Evolutionary conservation across 2,888 invertebrate genomes (phyloP).

Genomic region (Acheta domesticus): DNA sequence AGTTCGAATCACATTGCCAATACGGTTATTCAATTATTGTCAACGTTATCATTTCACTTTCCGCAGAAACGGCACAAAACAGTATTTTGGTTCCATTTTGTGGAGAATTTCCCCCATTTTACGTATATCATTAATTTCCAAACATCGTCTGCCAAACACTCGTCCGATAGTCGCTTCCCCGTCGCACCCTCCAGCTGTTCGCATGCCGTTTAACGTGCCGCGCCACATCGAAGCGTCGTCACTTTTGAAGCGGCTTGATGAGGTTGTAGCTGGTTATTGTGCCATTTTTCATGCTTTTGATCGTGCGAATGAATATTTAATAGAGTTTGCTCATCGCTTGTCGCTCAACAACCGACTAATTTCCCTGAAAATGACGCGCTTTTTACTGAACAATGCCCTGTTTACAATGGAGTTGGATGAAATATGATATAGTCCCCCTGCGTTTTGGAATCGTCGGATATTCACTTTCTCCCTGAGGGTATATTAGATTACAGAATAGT

Average conservation of each 20-base stretch:
- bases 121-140: too few relatives aligned
- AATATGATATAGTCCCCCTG: background rate
- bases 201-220: background rate
- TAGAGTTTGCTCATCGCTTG: background rate
- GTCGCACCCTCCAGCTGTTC: background rate
- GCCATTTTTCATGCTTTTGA: constrained; percentile 7
- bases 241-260: background rate
- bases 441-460: background rate
- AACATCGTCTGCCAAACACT: too few relatives aligned
- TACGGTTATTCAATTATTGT: too few relatives aligned
- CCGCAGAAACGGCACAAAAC: too few relatives aligned
- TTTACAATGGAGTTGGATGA: background rate
- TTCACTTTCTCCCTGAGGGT: background rate
- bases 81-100: too few relatives aligned
- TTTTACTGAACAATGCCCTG: background rate
- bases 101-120: too few relatives aligned
- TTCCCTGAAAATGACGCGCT: background rate
- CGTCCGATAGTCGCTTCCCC: too few relatives aligned
- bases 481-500: too few relatives aligned
- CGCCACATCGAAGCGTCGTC: background rate
- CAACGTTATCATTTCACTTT: too few relatives aligned
- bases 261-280: background rate
- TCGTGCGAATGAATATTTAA: constrained; percentile 18
- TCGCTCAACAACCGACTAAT: background rate
- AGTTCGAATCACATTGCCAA: too few relatives aligned